Evolutionary conservation across 2,888 invertebrate genomes (phyloP).

Genomic region (Tipula unca): DNA sequence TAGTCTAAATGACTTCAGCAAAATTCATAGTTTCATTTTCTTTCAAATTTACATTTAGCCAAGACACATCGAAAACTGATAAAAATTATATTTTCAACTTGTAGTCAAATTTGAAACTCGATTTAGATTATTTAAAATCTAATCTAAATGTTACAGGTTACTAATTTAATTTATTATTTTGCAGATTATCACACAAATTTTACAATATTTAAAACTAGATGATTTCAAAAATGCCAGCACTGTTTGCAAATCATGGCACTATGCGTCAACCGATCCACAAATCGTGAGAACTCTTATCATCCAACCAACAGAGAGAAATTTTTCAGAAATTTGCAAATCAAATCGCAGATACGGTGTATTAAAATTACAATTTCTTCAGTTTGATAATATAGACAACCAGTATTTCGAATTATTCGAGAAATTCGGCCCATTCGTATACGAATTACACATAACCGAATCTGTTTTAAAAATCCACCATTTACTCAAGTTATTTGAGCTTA

Average conservation of each 20-base stretch:
- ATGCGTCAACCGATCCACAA: background rate
- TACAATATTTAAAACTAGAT: background rate
- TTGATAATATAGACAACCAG: background rate
- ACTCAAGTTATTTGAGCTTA: background rate
- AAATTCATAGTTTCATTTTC: too few relatives aligned
- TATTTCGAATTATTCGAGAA: background rate
- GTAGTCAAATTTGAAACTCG: too few relatives aligned
- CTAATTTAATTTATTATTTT: background rate
- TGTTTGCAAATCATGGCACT: background rate
- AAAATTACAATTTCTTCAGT: background rate
- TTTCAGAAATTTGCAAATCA: background rate
- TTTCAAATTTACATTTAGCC: too few relatives aligned
- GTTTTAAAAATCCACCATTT: background rate
- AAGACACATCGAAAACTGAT: too few relatives aligned
- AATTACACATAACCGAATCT: background rate
- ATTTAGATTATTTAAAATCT: too few relatives aligned
- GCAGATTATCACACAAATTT: background rate
- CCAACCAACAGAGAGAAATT: background rate
- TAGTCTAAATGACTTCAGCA: too few relatives aligned
- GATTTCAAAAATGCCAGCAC: background rate
- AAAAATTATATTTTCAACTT: too few relatives aligned
- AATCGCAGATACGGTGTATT: background rate
- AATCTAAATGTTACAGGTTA: too few relatives aligned
- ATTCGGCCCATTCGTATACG: background rate
- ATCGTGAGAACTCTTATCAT: background rate